phyloP scores from a whole-genome alignment of 1,140 invertebrate genomes.

The Drosophila baimaii region DNA sequence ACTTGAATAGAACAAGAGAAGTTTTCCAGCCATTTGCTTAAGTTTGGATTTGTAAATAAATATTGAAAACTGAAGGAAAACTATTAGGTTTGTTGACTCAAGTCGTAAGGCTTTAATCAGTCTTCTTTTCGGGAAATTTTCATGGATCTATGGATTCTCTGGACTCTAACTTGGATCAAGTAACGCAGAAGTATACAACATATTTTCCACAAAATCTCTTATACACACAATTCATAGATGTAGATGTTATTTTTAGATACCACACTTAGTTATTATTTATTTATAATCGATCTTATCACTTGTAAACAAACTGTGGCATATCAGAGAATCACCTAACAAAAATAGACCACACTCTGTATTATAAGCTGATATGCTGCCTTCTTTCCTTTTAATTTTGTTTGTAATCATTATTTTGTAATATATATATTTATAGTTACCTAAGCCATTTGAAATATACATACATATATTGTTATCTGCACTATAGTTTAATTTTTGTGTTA shows the following conservation, averaged over 20 bases:
- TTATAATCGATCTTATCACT: slow-evolving; percentile 11
- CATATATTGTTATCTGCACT: slow-evolving; percentile 39
- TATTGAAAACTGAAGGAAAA: neutral
- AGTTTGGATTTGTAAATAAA: slow-evolving; percentile 15
- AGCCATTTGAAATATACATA: neutral
- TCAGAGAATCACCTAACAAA: slow-evolving; percentile 2
- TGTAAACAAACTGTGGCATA: slow-evolving; percentile 4
- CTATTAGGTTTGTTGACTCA: neutral
- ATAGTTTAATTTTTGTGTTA: slow-evolving; percentile 32
- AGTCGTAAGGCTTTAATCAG: neutral
- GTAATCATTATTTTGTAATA: slow-evolving; percentile 26
- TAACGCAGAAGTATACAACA: slow-evolving; percentile 32
- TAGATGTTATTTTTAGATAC: slow-evolving; percentile 14
- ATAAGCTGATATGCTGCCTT: slow-evolving; percentile 25
- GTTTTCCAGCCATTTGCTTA: neutral
- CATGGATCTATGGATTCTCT: slow-evolving; percentile 3
- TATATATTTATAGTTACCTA: slow-evolving; percentile 18
- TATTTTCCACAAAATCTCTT: slow-evolving; percentile 22
- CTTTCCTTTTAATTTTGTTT: slow-evolving; percentile 20
- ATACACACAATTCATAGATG: slow-evolving; percentile 6
- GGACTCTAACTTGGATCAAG: slow-evolving; percentile 30
- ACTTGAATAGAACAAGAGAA: neutral
- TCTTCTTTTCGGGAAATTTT: neutral
- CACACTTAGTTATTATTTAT: slow-evolving; percentile 17
- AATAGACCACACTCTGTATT: slow-evolving; percentile 12